These are phyloP conservation scores for Halcyon malimbica DNA, from an alignment of 2,113 vertebrate genomes.

Conservation along the genomic window DNA sequence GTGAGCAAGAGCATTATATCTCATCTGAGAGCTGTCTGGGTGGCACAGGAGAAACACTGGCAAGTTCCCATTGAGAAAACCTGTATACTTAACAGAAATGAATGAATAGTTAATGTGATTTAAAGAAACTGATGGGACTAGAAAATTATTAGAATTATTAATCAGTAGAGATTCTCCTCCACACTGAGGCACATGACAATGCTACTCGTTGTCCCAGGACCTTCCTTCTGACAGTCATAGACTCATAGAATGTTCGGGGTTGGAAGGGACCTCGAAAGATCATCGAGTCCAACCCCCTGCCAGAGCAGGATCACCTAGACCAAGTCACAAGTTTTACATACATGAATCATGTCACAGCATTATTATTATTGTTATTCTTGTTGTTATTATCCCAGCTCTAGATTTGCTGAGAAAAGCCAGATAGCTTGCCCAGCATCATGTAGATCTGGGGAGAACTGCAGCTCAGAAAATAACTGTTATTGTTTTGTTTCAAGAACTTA, in stretches of 20 bases:
- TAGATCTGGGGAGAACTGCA: not conserved
- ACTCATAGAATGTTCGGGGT: no score
- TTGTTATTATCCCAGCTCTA: not conserved
- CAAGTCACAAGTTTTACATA: not conserved
- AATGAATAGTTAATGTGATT: not conserved
- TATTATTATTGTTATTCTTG: rapidly evolving
- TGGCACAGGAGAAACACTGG: not conserved
- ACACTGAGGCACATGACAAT: not conserved
- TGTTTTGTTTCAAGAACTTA: not conserved
- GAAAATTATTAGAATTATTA: not conserved
- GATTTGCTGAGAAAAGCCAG: not conserved
- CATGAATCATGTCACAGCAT: not conserved
- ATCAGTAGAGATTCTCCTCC: not conserved
- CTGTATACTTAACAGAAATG: not conserved
- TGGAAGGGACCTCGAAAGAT: no score
- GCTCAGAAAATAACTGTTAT: not conserved
- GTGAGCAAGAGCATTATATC: not conserved
- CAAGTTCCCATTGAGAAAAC: not conserved
- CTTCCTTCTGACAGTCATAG: not conserved
- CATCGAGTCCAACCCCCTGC: no score
- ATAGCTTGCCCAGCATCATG: not conserved
- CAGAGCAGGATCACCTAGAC: no score
- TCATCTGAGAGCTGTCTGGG: not conserved
- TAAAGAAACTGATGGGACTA: not conserved
- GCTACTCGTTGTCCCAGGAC: not conserved